Evolutionary conservation across 2,113 vertebrate species (phyloP), one percentile per base, ranked within the genome.

Genomic region (Charadrius vociferus): DNA sequence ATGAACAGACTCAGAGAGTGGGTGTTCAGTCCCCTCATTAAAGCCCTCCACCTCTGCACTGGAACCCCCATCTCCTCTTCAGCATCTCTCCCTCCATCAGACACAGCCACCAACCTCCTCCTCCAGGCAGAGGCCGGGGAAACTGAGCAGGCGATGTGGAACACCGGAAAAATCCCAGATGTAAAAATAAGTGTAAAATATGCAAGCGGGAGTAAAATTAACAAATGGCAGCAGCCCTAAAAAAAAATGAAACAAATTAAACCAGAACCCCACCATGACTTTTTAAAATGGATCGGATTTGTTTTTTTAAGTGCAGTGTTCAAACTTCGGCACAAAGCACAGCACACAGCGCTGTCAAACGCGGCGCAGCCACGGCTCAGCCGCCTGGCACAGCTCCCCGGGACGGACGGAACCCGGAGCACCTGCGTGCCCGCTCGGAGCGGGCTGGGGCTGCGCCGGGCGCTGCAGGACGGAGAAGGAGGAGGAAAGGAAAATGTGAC

Each of bases 261-360:
- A 81, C 7, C 27, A 43, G 59, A 55, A 23, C 52, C 21, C 24
- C 19, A 15, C 21, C 7, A 6, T 5, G 32, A 50, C 22, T 67
- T 79, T 87, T 66, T 71, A 18, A 49, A 87, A 23, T 3, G 11
- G 65, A 23, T 10, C 27, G 9, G 47, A 17, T 45, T 55, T 36
- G 67, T 3, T 45, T 63, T 63, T 63, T 58, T 5, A 29, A 36
- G 59, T 2, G 23, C 13, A 37, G 43, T 27, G 8, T 9, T 47
- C 39, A 14, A 30, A 41, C 11, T 6, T 1, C 5, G 53, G 32
- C 14, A 2, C 65, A 14, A 19, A 23, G 55, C 41, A 1, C 1
- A 47, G 50, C 29, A 9, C 14, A 3, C 8, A 1, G 27, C 0
- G 18, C 61, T 21, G 29, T 10, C 72, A 11, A 23, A 45, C 26